These are phyloP conservation scores for Caloenas nicobarica DNA, from an alignment of 2,113 vertebrate genomes.

Conservation along the genomic window DNA sequence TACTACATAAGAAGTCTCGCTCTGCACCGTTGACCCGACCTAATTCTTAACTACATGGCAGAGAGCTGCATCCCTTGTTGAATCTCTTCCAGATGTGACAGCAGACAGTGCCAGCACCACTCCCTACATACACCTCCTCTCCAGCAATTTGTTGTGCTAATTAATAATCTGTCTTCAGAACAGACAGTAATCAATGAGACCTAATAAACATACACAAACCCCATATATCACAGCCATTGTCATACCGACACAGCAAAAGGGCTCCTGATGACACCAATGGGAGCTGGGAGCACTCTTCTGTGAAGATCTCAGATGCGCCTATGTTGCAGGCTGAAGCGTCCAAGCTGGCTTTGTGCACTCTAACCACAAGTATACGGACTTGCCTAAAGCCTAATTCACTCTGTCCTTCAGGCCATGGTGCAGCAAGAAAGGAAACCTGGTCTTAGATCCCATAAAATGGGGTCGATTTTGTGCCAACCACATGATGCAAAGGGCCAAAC, in stretches of 20 bases:
- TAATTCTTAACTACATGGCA: not conserved
- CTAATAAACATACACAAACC: not conserved
- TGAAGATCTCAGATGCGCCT: not conserved
- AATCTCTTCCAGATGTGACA: not conserved
- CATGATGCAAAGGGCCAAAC: not conserved
- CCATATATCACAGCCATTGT: not conserved
- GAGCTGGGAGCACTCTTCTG: not conserved
- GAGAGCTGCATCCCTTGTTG: not conserved
- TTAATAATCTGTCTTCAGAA: not conserved
- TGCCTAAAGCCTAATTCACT: not conserved
- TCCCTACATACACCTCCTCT: not conserved
- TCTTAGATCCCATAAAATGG: not conserved
- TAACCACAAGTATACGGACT: not conserved
- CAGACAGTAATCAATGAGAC: constrained; percentile 5
- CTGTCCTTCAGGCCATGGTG: not conserved
- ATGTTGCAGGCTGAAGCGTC: not conserved
- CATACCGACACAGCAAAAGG: not conserved
- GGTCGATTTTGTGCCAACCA: not conserved
- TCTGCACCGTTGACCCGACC: fast-evolving
- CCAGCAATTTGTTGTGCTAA: constrained; percentile 13
- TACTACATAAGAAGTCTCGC: not conserved
- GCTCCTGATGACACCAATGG: not conserved
- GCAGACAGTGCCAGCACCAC: not conserved
- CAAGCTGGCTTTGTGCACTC: not conserved
- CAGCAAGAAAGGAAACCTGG: not conserved